Evolutionary conservation across 92 coral and sea anemone genomes (phyloP).

Genomic region (Heliopora coerulea): DNA sequence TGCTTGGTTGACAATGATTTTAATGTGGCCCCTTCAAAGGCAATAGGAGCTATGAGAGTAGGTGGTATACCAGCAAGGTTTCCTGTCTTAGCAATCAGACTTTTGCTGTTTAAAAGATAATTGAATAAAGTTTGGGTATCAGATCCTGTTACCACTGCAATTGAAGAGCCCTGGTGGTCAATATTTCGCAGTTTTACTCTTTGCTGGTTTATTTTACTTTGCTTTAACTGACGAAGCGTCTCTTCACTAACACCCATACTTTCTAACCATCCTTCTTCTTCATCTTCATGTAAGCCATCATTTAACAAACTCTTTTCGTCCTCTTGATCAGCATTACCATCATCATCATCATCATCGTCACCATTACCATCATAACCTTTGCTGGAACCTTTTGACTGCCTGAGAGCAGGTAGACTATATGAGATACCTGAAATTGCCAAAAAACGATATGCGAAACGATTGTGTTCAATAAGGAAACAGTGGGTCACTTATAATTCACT

Average conservation of each 20-base stretch:
- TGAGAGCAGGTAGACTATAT: constrained; percentile 70
- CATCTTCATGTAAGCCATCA: constrained; percentile 58
- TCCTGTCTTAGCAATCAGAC: constrained; percentile 71
- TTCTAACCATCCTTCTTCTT: constrained; percentile 77
- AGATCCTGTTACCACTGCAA: constrained; percentile 60
- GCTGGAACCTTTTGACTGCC: constrained; percentile 30
- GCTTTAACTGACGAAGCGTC: constrained; percentile 75
- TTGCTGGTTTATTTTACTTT: constrained; percentile 62
- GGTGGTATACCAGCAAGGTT: constrained; percentile 91
- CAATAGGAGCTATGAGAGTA: constrained; percentile 87
- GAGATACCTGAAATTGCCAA: constrained; percentile 69
- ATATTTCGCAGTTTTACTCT: constrained; percentile 62
- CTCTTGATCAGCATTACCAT: constrained; percentile 36
- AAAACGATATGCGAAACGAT: too few relatives aligned
- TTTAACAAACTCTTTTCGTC: constrained; percentile 44
- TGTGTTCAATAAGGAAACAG: too few relatives aligned
- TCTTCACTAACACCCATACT: constrained; percentile 88
- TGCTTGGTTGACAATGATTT: constrained; percentile 72
- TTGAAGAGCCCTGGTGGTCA: constrained; percentile 89
- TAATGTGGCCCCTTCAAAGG: constrained; percentile 90
- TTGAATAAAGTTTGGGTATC: constrained; percentile 84
- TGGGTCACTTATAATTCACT: too few relatives aligned
- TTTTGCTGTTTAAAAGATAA: constrained; percentile 81
- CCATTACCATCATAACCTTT: too few relatives aligned
- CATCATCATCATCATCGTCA: constrained; percentile 53